These are phyloP conservation scores for Metalampra italica DNA, from an alignment of 2,888 invertebrate genomes.

Conservation along the genomic window DNA sequence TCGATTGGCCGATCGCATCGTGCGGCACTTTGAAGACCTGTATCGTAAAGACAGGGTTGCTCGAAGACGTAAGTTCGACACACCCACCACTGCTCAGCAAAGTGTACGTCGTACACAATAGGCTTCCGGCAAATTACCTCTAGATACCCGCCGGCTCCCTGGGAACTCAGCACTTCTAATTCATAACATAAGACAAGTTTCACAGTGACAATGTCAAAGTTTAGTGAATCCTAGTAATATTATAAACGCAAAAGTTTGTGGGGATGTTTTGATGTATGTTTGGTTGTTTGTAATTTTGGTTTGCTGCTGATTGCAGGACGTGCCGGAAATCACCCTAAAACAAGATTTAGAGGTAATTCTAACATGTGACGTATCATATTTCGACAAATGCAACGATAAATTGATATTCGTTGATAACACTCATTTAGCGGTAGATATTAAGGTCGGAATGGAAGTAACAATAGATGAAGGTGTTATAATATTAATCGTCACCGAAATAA, in stretches of 20 bases:
- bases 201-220: too few relatives aligned
- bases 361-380: conserved; percentile 23
- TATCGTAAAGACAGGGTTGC: conserved; percentile 85
- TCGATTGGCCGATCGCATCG: conserved; percentile 84
- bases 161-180: too few relatives aligned
- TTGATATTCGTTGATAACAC: conserved; percentile 40
- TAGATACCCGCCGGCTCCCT: too few relatives aligned
- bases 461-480: conserved; percentile 32
- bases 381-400: conserved; percentile 31
- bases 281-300: too few relatives aligned
- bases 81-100: too few relatives aligned
- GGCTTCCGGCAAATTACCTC: too few relatives aligned
- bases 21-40: conserved; percentile 92
- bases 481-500: conserved; percentile 25
- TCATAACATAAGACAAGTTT: too few relatives aligned
- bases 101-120: too few relatives aligned
- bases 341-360: conserved; percentile 19
- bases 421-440: conserved; percentile 25
- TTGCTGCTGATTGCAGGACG: too few relatives aligned
- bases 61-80: conserved; percentile 26
- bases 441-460: conserved; percentile 32
- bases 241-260: too few relatives aligned
- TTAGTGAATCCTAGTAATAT: too few relatives aligned
- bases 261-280: too few relatives aligned
- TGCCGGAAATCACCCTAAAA: background rate